phyloP scores from a whole-genome alignment of 2,113 vertebrate species.

The Neomonachus schauinslandi region DNA sequence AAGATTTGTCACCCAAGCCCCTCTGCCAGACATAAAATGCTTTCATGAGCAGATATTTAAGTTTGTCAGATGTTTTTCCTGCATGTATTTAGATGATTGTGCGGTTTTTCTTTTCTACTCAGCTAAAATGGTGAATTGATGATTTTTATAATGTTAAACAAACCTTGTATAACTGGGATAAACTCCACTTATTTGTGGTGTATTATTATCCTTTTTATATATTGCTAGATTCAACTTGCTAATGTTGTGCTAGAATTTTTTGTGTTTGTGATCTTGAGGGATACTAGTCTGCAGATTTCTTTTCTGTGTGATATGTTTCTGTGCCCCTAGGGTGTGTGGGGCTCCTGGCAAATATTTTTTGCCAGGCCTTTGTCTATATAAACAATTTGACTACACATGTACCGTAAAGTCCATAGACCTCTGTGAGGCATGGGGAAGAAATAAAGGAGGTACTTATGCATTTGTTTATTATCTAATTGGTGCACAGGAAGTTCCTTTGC shows the following conservation, averaged over 20 bases:
- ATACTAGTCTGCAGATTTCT: neutral
- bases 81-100: neutral
- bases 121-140: neutral
- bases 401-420: neutral
- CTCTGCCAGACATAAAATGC: neutral
- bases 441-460: neutral
- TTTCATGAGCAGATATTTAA: neutral
- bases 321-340: neutral
- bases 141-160: neutral
- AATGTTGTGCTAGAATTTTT: neutral
- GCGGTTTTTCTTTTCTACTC: neutral
- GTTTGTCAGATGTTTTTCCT: neutral
- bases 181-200: neutral
- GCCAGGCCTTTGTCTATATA: neutral
- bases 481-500: neutral
- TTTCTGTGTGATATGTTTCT: neutral
- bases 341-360: neutral
- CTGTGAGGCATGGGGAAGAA: neutral
- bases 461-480: neutral
- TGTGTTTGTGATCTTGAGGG: neutral
- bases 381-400: neutral
- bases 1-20: neutral
- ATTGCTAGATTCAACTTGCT: neutral
- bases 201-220: neutral
- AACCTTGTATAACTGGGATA: neutral